Base-by-base conservation (phyloP, 1,140 invertebrate genomes). In the Thaumetopoea pityocampa region DNA sequence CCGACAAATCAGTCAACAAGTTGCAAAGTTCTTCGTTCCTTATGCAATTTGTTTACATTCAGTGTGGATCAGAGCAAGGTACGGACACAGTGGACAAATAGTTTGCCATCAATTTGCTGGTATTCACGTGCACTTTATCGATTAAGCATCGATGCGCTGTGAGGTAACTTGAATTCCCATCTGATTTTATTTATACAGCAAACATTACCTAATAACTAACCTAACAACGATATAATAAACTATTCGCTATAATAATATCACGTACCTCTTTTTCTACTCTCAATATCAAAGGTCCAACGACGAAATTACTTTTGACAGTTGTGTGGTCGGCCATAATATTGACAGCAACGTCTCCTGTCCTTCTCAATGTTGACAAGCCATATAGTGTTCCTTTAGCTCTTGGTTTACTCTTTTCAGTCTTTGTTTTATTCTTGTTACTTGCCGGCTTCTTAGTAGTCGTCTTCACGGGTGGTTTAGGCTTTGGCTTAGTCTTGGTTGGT, bases 261-360 rank as follows among this genome's bases (percentile, higher is more conserved):
- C 59, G 61, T 74, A 91, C 89, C 83, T 93, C 92, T 84, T 94
- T 93, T 63, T 95, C 92, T 0, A 95, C 93, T 69, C 92, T 91
- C 22, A 95, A 72, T 3, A 90, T 89, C 4, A 95, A 64, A 0
- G 93, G 93, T 24, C 93, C 93, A 16, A 95, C 74, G 7, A 90
- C 89, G 69, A 95, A 94, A 66, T 92, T 93, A 5, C 91, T 93
- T 62, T 92, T 92, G 8, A 95, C 91, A 15, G 92, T 94, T 0
- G 92, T 94, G 51, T 93, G 89, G 54, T 92, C 89, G 42, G 89
- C 87, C 89, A 92, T 90, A 69, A 93, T 91, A 62, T 90, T 92
- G 17, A 94, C 92, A 8, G 89, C 89, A 1, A 94, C 93, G 57
- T 94, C 92, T 19, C 92, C 92, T 29, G 90, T 89, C 56, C 93